Conservation (phyloP, 2,888 invertebrate genomes). For the Leptinotarsa rubiginosa region DNA sequence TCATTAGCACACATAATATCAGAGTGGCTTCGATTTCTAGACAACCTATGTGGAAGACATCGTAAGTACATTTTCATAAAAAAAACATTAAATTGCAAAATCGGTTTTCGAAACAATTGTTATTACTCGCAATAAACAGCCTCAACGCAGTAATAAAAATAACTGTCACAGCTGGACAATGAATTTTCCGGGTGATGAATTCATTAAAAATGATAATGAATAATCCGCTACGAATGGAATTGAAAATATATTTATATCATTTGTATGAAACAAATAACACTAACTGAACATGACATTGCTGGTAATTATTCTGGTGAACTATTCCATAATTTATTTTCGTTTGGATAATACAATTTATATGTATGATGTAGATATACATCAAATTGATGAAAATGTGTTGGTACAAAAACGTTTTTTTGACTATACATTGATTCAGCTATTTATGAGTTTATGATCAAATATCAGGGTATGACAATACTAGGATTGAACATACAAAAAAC, state of each 20-base stretch:
- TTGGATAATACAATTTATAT: neutral
- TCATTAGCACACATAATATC: too few species aligned
- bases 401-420: neutral
- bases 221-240: neutral
- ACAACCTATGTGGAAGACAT: too few species aligned
- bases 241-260: neutral
- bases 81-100: neutral
- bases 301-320: neutral
- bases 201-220: conserved; percentile 6
- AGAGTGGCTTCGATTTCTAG: too few species aligned
- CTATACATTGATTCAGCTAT: too few species aligned
- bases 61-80: neutral
- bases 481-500: too few species aligned
- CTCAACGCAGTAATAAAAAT: neutral
- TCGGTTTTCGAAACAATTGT: neutral
- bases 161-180: neutral
- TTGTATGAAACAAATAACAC: neutral
- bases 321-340: neutral
- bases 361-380: neutral
- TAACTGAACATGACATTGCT: conserved; percentile 4
- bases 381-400: neutral
- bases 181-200: neutral
- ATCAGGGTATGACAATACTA: too few species aligned
- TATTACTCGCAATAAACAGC: neutral
- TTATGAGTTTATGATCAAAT: too few species aligned